These are phyloP conservation scores for Cheilosia urbana DNA, from an alignment of 2,888 invertebrate genomes.

Conservation along the genomic window DNA sequence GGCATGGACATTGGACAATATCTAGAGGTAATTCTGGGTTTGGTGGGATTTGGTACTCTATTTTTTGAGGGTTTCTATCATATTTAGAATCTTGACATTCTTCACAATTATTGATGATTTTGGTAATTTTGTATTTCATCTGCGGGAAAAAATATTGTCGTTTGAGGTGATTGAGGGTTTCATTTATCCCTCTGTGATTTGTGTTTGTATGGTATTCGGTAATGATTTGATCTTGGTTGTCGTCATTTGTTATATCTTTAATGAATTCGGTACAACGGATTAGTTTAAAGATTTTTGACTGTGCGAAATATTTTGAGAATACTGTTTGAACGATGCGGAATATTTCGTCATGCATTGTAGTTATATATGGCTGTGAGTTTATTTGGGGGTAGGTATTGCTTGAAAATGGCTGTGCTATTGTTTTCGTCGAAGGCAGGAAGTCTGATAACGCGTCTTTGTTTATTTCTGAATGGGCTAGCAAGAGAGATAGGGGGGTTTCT, in stretches of 20 bases:
- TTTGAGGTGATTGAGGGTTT: conserved; percentile 55
- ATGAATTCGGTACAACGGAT: conserved; percentile 24
- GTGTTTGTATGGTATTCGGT: conserved; percentile 49
- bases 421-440: no score
- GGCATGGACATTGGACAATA: no score
- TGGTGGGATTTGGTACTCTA: conserved; percentile 1
- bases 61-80: conserved; percentile 39
- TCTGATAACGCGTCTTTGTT: no score
- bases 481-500: conserved; percentile 18
- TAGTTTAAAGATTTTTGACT: conserved; percentile 28
- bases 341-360: conserved; percentile 32
- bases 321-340: conserved; percentile 35
- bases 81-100: conserved; percentile 34
- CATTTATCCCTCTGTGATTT: conserved; percentile 72
- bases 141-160: no score
- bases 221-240: conserved; percentile 65
- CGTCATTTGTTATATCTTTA: conserved; percentile 34
- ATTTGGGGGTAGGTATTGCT: conserved; percentile 27
- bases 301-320: conserved; percentile 31
- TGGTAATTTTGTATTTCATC: no score
- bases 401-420: neutral
- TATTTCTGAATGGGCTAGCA: no score
- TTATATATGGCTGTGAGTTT: conserved; percentile 44
- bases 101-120: conserved; percentile 33
- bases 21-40: conserved; percentile 22